Evolutionary conservation across 2,113 vertebrate species (phyloP).

Genomic region (Hiodon tergisus): DNA sequence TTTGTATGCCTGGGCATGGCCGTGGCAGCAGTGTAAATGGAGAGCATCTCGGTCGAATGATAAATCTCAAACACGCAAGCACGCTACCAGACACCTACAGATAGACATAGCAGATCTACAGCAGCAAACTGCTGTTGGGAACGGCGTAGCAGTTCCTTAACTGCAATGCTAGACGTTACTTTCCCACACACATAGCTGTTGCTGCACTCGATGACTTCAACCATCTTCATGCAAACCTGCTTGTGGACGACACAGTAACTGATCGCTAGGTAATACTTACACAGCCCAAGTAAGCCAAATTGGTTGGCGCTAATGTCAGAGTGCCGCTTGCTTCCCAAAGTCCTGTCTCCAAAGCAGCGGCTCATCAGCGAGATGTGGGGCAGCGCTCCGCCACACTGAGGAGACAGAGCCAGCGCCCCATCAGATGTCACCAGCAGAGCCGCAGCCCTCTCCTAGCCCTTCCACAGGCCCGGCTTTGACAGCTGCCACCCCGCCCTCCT

Average conservation of each 20-base stretch:
- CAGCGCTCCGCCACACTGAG: background rate
- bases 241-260: background rate
- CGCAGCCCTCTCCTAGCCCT: constrained; percentile 42
- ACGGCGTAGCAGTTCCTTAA: too few species aligned
- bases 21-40: too few species aligned
- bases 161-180: too few species aligned
- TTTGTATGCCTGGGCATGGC: too few species aligned
- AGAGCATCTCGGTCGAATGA: too few species aligned
- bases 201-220: too few species aligned
- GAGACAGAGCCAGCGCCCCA: constrained; percentile 33
- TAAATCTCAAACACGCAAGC: background rate
- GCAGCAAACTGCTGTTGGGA: too few species aligned
- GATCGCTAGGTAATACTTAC: background rate
- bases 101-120: too few species aligned
- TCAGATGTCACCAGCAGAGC: constrained; percentile 44
- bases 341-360: constrained; percentile 26
- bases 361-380: constrained; percentile 15
- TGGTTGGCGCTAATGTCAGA: background rate
- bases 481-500: constrained; percentile 37
- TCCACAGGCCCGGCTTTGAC: constrained; percentile 46
- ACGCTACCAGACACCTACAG: too few species aligned
- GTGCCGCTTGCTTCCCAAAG: background rate
- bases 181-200: too few species aligned
- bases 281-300: background rate
- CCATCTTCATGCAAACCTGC: background rate